phyloP scores from a whole-genome alignment of 2,113 vertebrate genomes.

The Sterna hirundo region DNA sequence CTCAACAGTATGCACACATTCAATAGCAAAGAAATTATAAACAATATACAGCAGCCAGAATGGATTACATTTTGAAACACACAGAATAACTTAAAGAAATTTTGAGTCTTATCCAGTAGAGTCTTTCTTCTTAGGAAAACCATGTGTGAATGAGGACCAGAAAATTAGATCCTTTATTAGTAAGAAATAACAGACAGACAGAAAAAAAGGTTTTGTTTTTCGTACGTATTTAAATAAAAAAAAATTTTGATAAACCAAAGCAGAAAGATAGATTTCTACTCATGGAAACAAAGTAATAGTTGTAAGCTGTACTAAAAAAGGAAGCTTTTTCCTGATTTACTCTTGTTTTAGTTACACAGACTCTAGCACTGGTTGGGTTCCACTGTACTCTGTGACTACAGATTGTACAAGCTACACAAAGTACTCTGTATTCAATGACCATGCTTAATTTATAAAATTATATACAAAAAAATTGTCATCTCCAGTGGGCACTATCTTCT shows the following conservation, averaged over 20 bases:
- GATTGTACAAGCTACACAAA: background rate
- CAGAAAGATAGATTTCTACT: background rate
- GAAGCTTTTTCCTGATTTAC: background rate
- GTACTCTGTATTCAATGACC: background rate
- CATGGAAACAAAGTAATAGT: background rate
- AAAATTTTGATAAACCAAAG: background rate
- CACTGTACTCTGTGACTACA: background rate
- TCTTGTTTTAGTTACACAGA: background rate
- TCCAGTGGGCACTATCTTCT: background rate
- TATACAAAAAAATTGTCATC: background rate
- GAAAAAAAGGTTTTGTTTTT: background rate
- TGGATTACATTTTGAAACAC: background rate
- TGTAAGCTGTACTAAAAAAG: background rate
- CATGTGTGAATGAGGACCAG: background rate
- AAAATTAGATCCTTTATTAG: background rate
- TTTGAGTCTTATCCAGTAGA: background rate
- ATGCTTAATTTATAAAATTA: background rate
- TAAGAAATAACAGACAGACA: background rate
- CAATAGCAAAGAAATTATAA: background rate
- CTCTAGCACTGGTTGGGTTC: background rate
- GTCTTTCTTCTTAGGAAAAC: background rate
- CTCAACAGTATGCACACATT: background rate
- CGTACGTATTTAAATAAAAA: background rate
- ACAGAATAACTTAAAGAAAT: background rate
- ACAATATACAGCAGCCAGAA: background rate